A percentile compares a stretch with the other conserved stretches of the same genome.
These are phyloP conservation scores for Eupeodes luniger DNA, from an alignment of 2,888 invertebrate genomes.

Conservation along the genomic window DNA sequence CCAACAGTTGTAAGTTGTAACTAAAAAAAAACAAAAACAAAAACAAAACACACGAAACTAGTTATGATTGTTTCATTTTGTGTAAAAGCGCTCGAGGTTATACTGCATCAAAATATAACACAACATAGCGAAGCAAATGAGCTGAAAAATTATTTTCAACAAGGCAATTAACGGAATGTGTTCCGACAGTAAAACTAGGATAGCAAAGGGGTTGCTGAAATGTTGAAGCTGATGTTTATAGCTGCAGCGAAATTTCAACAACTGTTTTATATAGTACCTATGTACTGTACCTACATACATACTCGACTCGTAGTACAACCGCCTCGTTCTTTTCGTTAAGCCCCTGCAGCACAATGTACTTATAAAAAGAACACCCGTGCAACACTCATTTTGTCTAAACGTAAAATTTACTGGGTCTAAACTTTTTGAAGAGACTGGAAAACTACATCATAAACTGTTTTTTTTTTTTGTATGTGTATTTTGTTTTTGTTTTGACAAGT, in stretches of 20 bases:
- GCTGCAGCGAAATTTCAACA: neutral
- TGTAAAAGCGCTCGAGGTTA: constrained; percentile 73
- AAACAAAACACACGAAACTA: constrained; percentile 51
- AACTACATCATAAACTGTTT: neutral
- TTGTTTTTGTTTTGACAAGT: constrained; percentile 53
- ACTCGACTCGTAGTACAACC: neutral
- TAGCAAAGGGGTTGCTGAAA: neutral
- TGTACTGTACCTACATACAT: neutral
- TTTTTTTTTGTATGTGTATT: constrained; percentile 3
- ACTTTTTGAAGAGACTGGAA: constrained; percentile 22
- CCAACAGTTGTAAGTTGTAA: neutral
- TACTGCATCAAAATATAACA: constrained; percentile 14
- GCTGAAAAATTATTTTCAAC: constrained; percentile 78
- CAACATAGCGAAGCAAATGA: constrained; percentile 75
- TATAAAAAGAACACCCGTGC: neutral
- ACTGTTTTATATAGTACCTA: neutral
- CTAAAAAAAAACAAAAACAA: too few species aligned
- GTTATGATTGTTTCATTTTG: constrained; percentile 75
- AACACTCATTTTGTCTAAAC: neutral
- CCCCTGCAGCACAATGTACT: constrained; percentile 3
- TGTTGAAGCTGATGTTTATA: too few species aligned
- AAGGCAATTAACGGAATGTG: constrained; percentile 69
- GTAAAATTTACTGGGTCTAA: neutral
- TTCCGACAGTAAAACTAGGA: constrained; percentile 42
- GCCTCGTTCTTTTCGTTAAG: neutral